Conservation (phyloP, 2,888 invertebrate genomes). For the Litoditis marina region DNA sequence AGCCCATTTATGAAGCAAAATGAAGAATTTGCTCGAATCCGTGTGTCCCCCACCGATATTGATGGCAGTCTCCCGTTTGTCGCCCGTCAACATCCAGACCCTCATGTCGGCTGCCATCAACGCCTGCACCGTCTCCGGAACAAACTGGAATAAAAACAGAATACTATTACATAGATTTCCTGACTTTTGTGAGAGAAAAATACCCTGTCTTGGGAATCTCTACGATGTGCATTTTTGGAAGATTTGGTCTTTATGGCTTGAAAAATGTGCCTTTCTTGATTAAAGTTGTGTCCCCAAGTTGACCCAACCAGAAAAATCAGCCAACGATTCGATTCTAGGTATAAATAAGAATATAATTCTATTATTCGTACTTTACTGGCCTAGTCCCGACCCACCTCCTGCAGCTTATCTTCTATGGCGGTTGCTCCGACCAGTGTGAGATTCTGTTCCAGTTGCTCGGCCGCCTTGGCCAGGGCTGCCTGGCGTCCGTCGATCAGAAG, state of each 20-base stretch:
- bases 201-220: neutral
- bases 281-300: too few species aligned
- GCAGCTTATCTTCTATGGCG: conserved; percentile 94
- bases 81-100: conserved; percentile 97
- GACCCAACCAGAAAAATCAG: too few species aligned
- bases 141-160: conserved; percentile 64
- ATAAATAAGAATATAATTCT: too few species aligned
- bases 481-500: conserved; percentile 82
- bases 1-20: neutral
- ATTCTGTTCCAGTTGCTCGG: conserved; percentile 85
- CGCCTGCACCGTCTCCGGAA: conserved; percentile 91
- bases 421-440: conserved; percentile 86
- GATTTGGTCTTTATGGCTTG: too few species aligned
- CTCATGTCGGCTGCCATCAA: conserved; percentile 87
- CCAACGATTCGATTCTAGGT: neutral
- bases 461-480: conserved; percentile 83
- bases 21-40: neutral
- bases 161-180: conserved; percentile 1
- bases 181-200: too few species aligned
- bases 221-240: neutral
- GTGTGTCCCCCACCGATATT: conserved; percentile 74
- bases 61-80: conserved; percentile 98
- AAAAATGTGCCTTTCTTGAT: too few species aligned
- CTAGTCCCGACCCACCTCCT: conserved; percentile 71
- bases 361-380: too few species aligned